Evolutionary conservation across 1,140 invertebrate species (phyloP).

Genomic region (Bombus balteatus): DNA sequence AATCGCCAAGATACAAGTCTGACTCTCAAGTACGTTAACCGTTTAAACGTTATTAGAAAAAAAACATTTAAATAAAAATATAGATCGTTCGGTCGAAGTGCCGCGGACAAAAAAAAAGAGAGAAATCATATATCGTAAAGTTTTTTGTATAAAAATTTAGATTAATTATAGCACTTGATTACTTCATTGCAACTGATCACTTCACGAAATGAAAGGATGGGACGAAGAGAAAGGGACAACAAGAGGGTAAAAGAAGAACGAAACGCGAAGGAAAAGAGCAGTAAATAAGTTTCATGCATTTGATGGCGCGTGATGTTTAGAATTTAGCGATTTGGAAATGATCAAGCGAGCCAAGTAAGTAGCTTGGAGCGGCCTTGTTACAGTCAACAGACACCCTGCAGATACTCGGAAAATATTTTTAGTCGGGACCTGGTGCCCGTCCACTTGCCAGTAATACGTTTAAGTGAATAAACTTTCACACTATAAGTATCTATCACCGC

Average conservation of each 20-base stretch:
- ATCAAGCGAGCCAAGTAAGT: constrained; percentile 13
- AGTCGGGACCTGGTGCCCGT: neutral
- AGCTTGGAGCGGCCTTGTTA: constrained; percentile 44
- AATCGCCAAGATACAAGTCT: constrained; percentile 41
- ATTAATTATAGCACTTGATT: constrained; percentile 13
- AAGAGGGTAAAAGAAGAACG: neutral
- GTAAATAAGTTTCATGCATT: neutral
- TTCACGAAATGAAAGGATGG: neutral
- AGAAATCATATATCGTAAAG: neutral
- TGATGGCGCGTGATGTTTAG: neutral
- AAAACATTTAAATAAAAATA: neutral
- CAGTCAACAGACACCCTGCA: constrained; percentile 10
- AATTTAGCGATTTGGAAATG: neutral
- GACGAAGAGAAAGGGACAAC: neutral
- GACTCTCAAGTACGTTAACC: constrained; percentile 19
- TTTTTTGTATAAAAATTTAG: constrained; percentile 29
- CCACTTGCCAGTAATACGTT: constrained; percentile 28
- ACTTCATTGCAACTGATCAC: constrained; percentile 2
- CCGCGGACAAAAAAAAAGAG: too few relatives aligned
- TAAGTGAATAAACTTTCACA: constrained; percentile 21
- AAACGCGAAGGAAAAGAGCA: neutral
- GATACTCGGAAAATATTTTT: constrained; percentile 12
- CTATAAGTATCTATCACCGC: constrained; percentile 20
- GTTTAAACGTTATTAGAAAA: neutral
- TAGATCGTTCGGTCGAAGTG: neutral